Percentiles rank a stretch among this genome's conserved stretches.
Conservation (phyloP, 2,888 invertebrate genomes). For the Embidobia sp. region DNA sequence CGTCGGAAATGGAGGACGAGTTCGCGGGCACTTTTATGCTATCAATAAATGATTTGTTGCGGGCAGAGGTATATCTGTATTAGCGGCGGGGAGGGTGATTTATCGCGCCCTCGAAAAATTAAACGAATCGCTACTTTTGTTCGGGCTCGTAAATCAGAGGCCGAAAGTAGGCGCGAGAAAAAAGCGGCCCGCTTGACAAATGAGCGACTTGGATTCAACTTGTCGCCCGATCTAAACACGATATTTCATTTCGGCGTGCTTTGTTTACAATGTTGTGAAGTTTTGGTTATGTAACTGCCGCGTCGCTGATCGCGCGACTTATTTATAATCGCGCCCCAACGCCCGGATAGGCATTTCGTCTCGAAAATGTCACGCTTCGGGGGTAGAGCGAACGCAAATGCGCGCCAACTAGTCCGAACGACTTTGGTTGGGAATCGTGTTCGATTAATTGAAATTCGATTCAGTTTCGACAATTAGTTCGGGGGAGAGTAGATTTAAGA, state of each 20-base stretch:
- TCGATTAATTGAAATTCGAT: too few relatives aligned
- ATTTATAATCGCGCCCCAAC: constrained; percentile 21
- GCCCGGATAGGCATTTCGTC: constrained; percentile 13
- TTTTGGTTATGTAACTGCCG: constrained; percentile 25
- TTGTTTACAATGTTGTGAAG: constrained; percentile 49
- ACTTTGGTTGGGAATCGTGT: too few relatives aligned
- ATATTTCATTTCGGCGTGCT: constrained; percentile 51
- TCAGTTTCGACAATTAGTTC: too few relatives aligned
- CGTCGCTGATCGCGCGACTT: constrained; percentile 14
- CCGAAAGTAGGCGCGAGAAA: constrained; percentile 58
- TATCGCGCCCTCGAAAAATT: constrained; percentile 46
- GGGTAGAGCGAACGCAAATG: neutral
- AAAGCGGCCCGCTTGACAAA: constrained; percentile 55
- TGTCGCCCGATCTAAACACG: constrained; percentile 53
- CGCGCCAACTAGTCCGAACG: too few relatives aligned
- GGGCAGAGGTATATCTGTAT: constrained; percentile 25
- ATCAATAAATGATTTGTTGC: constrained; percentile 48
- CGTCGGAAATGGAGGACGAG: neutral
- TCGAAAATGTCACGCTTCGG: constrained; percentile 5
- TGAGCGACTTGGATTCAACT: constrained; percentile 51
- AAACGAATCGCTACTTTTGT: constrained; percentile 50
- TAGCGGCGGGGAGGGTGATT: constrained; percentile 30
- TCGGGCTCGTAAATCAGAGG: constrained; percentile 49
- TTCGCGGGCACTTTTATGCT: constrained; percentile 11
- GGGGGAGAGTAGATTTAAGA: too few relatives aligned